A percentile compares a stretch with the other conserved stretches of the same genome.
Conservation (phyloP, 1,140 invertebrate genomes). For the Hycleus cichorii region DNA sequence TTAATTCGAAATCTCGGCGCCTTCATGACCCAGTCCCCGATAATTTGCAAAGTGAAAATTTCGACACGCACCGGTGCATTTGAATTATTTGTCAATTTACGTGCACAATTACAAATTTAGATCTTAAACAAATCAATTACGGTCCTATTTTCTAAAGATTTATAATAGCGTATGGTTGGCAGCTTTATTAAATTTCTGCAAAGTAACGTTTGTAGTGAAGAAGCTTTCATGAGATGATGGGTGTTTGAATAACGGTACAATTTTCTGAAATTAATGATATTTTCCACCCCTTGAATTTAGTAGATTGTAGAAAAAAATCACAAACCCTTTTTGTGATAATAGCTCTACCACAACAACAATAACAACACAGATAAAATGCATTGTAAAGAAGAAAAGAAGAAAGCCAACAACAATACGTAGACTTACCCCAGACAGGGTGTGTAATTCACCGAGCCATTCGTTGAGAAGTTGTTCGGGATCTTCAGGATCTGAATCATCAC, state of each 20-base stretch:
- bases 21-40: no score
- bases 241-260: slow-evolving; percentile 4
- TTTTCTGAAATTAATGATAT: slow-evolving; percentile 4
- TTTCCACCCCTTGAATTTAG: background rate
- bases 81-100: no score
- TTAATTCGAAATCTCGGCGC: no score
- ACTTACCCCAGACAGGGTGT: slow-evolving; percentile 58
- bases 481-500: slow-evolving; percentile 47
- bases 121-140: no score
- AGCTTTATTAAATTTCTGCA: slow-evolving; percentile 18
- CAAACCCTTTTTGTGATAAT: no score
- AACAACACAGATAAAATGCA: no score
- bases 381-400: no score
- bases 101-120: no score
- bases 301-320: no score
- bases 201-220: slow-evolving; percentile 5
- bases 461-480: slow-evolving; percentile 57
- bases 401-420: background rate
- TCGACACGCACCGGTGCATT: no score
- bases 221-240: background rate
- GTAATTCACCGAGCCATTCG: slow-evolving; percentile 58
- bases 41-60: no score
- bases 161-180: slow-evolving; percentile 5
- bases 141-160: slow-evolving; percentile 4
- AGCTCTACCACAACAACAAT: no score